Conservation (phyloP, 2,888 invertebrate species). For the Cataglyphis albicans region DNA sequence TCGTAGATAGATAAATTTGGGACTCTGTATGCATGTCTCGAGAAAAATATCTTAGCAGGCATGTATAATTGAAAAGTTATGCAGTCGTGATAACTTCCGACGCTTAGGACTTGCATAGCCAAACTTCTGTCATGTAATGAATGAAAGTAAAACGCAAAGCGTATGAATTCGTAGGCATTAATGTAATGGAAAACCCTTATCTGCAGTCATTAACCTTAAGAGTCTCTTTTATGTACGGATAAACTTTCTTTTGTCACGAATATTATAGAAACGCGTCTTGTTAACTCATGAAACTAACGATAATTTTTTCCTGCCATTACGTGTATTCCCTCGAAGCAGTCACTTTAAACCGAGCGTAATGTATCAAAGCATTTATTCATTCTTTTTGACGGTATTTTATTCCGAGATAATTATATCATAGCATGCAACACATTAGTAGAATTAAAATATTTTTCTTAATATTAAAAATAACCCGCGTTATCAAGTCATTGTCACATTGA, state of each 20-base stretch:
- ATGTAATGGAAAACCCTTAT: slow-evolving; percentile 51
- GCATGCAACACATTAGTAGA: neutral
- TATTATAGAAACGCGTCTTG: slow-evolving; percentile 50
- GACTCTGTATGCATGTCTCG: slow-evolving; percentile 13
- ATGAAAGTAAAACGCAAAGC: slow-evolving; percentile 45
- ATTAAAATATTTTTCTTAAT: slow-evolving; percentile 21
- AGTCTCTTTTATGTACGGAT: slow-evolving; percentile 45
- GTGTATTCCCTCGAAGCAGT: slow-evolving; percentile 16
- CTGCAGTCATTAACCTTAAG: slow-evolving; percentile 49
- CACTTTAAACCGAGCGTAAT: slow-evolving; percentile 31
- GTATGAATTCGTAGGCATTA: slow-evolving; percentile 52
- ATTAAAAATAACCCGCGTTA: neutral
- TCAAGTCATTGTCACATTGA: neutral
- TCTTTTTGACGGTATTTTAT: slow-evolving; percentile 26
- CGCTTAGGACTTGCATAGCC: slow-evolving; percentile 28
- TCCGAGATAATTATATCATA: slow-evolving; percentile 30
- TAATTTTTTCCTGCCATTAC: slow-evolving; percentile 43
- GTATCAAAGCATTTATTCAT: slow-evolving; percentile 34
- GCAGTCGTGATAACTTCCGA: slow-evolving; percentile 45
- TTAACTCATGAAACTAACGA: slow-evolving; percentile 38
- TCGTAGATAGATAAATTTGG: neutral
- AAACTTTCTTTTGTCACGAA: slow-evolving; percentile 52
- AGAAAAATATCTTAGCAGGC: slow-evolving; percentile 24
- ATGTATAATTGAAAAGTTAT: slow-evolving; percentile 42
- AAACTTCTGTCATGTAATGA: slow-evolving; percentile 45